phyloP scores from a whole-genome alignment of 1,140 invertebrate genomes.

The Pectinophora gossypiella region DNA sequence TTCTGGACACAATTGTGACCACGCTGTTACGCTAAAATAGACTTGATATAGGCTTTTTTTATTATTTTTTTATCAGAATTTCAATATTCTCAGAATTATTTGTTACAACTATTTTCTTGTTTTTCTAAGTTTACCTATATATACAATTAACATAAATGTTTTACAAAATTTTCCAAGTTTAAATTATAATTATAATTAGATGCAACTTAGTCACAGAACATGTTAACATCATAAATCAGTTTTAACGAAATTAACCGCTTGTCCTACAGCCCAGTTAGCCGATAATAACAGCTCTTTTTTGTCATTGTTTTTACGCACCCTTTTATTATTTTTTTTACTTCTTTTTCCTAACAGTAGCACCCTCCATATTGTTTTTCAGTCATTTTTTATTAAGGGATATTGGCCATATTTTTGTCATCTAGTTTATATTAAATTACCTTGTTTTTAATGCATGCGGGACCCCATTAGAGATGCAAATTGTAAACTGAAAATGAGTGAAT shows the following conservation, averaged over 20 bases:
- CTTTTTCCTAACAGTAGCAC: constrained; percentile 47
- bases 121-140: too few species aligned
- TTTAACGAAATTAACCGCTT: constrained; percentile 62
- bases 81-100: too few species aligned
- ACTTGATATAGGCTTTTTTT: too few species aligned
- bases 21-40: too few species aligned
- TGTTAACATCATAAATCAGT: constrained; percentile 56
- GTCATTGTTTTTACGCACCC: constrained; percentile 59
- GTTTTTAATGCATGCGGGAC: constrained; percentile 68
- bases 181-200: too few species aligned
- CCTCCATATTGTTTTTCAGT: constrained; percentile 39
- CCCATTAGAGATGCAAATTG: constrained; percentile 50
- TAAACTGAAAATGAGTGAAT: constrained; percentile 49
- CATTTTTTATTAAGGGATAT: constrained; percentile 48
- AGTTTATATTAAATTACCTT: constrained; percentile 73
- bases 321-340: constrained; percentile 27
- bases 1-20: too few species aligned
- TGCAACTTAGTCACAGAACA: too few species aligned
- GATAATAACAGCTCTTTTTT: constrained; percentile 54
- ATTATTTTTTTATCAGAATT: too few species aligned
- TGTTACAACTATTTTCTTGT: too few species aligned
- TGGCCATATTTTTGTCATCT: constrained; percentile 65
- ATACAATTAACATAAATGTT: too few species aligned
- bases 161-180: too few species aligned
- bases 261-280: constrained; percentile 51